Evolutionary conservation across 1,140 invertebrate species (phyloP).

Genomic region (Antheraea pernyi): DNA sequence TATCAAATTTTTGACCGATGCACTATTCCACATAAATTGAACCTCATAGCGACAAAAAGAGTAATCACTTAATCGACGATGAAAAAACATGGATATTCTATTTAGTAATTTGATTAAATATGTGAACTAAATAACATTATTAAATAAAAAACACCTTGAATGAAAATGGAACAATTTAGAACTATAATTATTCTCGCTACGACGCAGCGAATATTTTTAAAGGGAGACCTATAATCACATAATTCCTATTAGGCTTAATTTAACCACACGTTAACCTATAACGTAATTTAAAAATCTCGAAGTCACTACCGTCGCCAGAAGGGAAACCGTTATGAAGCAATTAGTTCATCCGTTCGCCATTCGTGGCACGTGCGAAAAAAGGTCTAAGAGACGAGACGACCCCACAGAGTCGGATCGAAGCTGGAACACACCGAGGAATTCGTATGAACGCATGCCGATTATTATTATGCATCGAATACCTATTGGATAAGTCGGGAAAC

Average conservation of each 20-base stretch:
- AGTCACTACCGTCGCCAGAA: neutral
- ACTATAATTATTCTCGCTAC: too few species aligned
- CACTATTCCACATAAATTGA: too few species aligned
- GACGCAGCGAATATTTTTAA: too few species aligned
- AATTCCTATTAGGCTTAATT: neutral
- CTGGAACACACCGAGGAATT: conserved; percentile 35
- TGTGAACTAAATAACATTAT: too few species aligned
- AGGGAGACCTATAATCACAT: too few species aligned
- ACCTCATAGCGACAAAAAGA: too few species aligned
- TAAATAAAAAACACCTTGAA: too few species aligned
- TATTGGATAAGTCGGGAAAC: conserved; percentile 38
- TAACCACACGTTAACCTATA: neutral
- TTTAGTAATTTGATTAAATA: too few species aligned
- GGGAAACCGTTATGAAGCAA: neutral
- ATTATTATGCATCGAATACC: conserved; percentile 59
- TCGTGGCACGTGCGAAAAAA: conserved; percentile 50
- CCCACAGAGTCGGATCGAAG: conserved; percentile 34
- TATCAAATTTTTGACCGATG: too few species aligned
- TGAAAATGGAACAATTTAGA: too few species aligned
- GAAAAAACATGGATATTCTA: too few species aligned
- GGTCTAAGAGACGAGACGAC: conserved; percentile 33
- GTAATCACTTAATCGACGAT: too few species aligned
- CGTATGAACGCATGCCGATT: conserved; percentile 63
- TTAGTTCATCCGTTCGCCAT: conserved; percentile 21
- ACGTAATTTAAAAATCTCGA: neutral